Base-by-base conservation (phyloP, 2,113 vertebrate species). In the Austrofundulus limnaeus region DNA sequence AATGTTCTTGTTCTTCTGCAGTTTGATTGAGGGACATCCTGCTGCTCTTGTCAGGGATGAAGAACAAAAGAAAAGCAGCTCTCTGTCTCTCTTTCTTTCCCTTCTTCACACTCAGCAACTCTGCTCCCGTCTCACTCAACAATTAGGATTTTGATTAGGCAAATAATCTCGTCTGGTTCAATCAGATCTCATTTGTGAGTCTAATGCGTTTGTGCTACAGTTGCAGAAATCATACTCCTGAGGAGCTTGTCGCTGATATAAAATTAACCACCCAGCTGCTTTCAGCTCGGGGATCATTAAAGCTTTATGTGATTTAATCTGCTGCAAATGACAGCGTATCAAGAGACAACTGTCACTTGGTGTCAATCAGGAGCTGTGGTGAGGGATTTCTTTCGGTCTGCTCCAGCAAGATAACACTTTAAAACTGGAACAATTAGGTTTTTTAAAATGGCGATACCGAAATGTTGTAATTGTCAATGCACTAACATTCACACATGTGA, bases 231-330 rank as follows among this genome's bases (percentile, higher is more conserved):
- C 31, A 46, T n/a, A 24, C n/a, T 69, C 17, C 45, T 53, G 65
- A n/a, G 15, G 60, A 55, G 37, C 20, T 73, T 16, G 45, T 50
- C 7, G 15, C 61, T 70, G 70, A 81, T 77, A 48, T 66, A 57
- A 70, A 78, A 75, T n/a, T 60, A 77, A 71, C 70, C 61, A 80
- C 39, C 45, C 34, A 28, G 58, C 57, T 76, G 78, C 65, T 64
- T 73, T 77, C 43, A 63, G 61, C 61, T 71, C 6, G 0, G 38
- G 46, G 17, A 63, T 78, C 73, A 74, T 81, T 65, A 75, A 79
- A 77, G 72, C 67, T 85, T 72, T 16, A 75, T 83, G 52, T 63
- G 82, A 86, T 71, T 23, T 66, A 73, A 79, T 84, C 64, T 78
- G 63, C 56, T 70, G 70, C 51, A 54, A 68, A 15, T 53, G 62